phyloP scores from a whole-genome alignment of 53 echinoderm and acorn worm species.

The Henricia sp. region DNA sequence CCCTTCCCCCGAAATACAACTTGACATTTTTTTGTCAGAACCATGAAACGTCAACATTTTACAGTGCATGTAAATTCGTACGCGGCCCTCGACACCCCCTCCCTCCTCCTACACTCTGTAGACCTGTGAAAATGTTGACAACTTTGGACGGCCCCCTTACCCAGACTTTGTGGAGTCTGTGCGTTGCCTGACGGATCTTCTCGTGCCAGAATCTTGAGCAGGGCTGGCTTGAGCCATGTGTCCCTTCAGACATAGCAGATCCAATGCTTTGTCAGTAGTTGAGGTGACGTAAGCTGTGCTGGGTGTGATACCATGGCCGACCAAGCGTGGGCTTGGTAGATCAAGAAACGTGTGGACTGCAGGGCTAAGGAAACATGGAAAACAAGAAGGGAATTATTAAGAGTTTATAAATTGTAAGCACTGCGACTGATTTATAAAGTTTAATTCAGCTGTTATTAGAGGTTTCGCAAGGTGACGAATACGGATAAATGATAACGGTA shows the following conservation, averaged over 20 bases:
- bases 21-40: too few relatives aligned
- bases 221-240: constrained; percentile 41
- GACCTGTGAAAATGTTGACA: too few relatives aligned
- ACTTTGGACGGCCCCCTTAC: too few relatives aligned
- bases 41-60: too few relatives aligned
- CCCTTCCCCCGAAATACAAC: too few relatives aligned
- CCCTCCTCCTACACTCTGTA: too few relatives aligned
- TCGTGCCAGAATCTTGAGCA: constrained; percentile 8
- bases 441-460: too few relatives aligned
- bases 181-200: constrained; percentile 4
- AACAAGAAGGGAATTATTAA: not conserved
- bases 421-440: too few relatives aligned
- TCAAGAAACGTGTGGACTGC: constrained; percentile 81
- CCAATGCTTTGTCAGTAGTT: constrained; percentile 63
- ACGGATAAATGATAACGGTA: too few relatives aligned
- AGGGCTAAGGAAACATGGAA: constrained; percentile 16
- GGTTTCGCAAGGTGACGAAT: too few relatives aligned
- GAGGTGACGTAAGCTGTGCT: constrained; percentile 90
- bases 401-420: not conserved
- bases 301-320: constrained; percentile 77
- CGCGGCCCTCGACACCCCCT: too few relatives aligned
- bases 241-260: constrained; percentile 92
- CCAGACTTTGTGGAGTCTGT: not conserved
- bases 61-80: too few relatives aligned
- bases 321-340: constrained; percentile 85